Evolutionary conservation across 64 coral and sea anemone genomes (phyloP).

Genomic region (Montipora cactus): DNA sequence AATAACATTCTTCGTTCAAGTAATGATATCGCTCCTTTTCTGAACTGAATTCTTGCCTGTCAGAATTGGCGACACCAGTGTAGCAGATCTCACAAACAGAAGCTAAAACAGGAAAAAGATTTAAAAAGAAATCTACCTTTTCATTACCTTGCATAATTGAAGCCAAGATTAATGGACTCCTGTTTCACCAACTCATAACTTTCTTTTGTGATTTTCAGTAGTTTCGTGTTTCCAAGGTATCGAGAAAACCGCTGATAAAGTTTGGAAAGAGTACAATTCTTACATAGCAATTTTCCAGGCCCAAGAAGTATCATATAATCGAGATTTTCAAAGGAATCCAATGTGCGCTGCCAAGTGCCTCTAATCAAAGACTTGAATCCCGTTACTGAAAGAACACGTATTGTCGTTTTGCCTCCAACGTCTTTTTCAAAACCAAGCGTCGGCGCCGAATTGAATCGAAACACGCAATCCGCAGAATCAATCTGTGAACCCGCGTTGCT

Average conservation of each 20-base stretch:
- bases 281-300: conserved; percentile 14
- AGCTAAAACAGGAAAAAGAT: background rate
- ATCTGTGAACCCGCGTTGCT: conserved; percentile 79
- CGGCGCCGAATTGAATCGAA: conserved; percentile 65
- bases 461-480: conserved; percentile 70
- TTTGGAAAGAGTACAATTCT: conserved; percentile 69
- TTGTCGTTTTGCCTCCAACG: conserved; percentile 68
- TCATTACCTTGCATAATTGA: conserved; percentile 7
- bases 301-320: conserved; percentile 54
- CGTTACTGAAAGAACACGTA: conserved; percentile 36
- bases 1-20: no score
- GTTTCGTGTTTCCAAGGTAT: conserved; percentile 7
- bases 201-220: conserved; percentile 26
- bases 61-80: background rate
- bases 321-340: conserved; percentile 36
- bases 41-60: background rate
- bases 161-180: background rate
- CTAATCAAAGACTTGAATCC: conserved; percentile 56
- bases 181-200: conserved; percentile 17
- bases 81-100: background rate
- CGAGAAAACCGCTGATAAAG: conserved; percentile 44
- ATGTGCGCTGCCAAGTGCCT: conserved; percentile 30
- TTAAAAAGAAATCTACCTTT: background rate
- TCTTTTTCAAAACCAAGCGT: conserved; percentile 58
- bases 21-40: no score